These are phyloP conservation scores for Micropoecilia bifurca DNA, from an alignment of 2,797 vertebrate genomes.

Conservation along the genomic window DNA sequence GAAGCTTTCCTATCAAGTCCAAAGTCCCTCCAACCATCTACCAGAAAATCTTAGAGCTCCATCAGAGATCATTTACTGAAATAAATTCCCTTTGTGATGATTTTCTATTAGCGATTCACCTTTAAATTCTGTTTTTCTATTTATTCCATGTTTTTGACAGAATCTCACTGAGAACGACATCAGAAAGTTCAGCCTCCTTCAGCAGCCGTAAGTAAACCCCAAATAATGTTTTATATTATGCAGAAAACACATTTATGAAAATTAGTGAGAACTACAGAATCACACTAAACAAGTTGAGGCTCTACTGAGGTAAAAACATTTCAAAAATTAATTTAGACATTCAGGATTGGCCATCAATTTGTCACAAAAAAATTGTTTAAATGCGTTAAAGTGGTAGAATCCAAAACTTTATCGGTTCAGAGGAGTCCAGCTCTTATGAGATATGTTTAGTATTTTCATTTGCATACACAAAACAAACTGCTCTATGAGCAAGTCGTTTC, in stretches of 20 bases:
- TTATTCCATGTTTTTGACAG: constrained; percentile 71
- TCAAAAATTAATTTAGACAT: too few relatives aligned
- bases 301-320: too few relatives aligned
- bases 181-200: constrained; percentile 83
- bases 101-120: neutral
- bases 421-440: too few relatives aligned
- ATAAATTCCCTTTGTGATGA: neutral
- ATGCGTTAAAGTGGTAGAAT: too few relatives aligned
- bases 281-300: too few relatives aligned
- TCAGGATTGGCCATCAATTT: too few relatives aligned
- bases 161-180: constrained; percentile 81
- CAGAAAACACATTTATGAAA: neutral
- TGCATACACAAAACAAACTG: too few relatives aligned
- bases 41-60: neutral
- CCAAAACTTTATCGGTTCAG: too few relatives aligned
- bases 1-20: neutral
- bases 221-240: neutral
- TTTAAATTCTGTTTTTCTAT: neutral
- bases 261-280: too few relatives aligned
- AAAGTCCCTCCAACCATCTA: neutral
- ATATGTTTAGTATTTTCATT: too few relatives aligned
- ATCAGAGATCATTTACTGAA: neutral
- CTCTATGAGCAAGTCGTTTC: too few relatives aligned
- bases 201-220: constrained; percentile 84
- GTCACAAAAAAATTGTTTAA: too few relatives aligned